Conservation (phyloP, 2,797 vertebrate species). For the Euphonia xanthogaster region DNA sequence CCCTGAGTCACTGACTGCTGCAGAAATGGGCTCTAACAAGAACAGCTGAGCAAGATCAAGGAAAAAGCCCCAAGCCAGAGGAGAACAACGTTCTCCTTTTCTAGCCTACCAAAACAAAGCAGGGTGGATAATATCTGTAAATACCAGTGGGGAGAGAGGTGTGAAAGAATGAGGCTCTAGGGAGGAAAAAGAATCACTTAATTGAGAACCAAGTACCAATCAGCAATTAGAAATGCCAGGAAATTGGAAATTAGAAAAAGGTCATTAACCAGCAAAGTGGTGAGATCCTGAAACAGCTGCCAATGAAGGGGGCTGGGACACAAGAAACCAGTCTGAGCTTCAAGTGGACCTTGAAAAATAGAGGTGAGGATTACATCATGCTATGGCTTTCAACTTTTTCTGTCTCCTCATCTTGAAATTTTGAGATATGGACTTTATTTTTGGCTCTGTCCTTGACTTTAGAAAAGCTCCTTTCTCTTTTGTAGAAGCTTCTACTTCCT, state of each 20-base stretch:
- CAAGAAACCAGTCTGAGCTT: not conserved
- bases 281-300: not conserved
- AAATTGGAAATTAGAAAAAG: conserved; percentile 22
- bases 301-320: not conserved
- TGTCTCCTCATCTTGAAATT: not conserved
- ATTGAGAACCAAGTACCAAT: conserved; percentile 7
- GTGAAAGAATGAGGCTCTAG: not conserved
- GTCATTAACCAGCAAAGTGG: not conserved
- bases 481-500: not conserved
- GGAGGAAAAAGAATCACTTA: not conserved
- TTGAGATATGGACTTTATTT: not conserved
- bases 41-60: not conserved
- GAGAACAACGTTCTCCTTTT: not conserved
- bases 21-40: not conserved
- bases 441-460: not conserved
- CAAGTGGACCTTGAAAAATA: not conserved
- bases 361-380: not conserved
- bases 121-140: not conserved
- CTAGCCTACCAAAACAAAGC: not conserved
- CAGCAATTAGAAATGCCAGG: conserved; percentile 23
- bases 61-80: not conserved
- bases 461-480: not conserved
- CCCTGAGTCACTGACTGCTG: not conserved
- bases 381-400: not conserved
- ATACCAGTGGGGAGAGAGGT: not conserved